Conservation (phyloP, 2,113 vertebrate genomes). For the Limanda limanda region DNA sequence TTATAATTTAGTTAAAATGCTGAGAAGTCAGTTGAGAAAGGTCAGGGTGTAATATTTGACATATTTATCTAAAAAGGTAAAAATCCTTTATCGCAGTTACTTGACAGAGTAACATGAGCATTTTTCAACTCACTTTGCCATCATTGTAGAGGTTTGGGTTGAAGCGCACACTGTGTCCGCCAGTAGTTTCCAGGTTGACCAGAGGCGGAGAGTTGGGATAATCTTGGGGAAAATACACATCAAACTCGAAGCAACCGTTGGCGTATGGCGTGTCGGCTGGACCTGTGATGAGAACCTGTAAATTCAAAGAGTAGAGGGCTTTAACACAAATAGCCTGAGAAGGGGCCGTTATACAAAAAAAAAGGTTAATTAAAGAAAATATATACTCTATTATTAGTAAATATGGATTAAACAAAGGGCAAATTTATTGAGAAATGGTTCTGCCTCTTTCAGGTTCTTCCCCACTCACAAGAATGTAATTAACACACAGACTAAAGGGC, state of each 20-base stretch:
- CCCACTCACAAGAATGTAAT: too few species aligned
- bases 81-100: too few species aligned
- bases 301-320: not conserved
- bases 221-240: constrained; percentile 99
- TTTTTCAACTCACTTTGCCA: constrained; percentile 88
- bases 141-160: constrained; percentile 99
- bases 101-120: not conserved
- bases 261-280: constrained; percentile 97
- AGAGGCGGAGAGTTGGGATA: constrained; percentile 98
- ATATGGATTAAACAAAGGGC: constrained; percentile 4
- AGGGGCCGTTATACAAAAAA: constrained; percentile 12
- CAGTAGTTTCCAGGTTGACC: constrained; percentile 98
- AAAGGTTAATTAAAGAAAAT: constrained; percentile 31
- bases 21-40: too few species aligned
- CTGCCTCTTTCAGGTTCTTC: too few species aligned
- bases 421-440: not conserved
- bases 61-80: too few species aligned
- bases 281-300: constrained; percentile 96
- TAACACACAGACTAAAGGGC: too few species aligned
- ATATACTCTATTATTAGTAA: not conserved
- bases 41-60: too few species aligned
- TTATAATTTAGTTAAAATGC: too few species aligned
- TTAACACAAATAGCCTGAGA: not conserved
- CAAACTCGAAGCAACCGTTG: constrained; percentile 99
- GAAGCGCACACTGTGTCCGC: constrained; percentile 97